A percentile compares a stretch with the other conserved stretches of the same genome.
Conservation (phyloP, 2,797 vertebrate genomes). For the Myotis daubentonii region DNA sequence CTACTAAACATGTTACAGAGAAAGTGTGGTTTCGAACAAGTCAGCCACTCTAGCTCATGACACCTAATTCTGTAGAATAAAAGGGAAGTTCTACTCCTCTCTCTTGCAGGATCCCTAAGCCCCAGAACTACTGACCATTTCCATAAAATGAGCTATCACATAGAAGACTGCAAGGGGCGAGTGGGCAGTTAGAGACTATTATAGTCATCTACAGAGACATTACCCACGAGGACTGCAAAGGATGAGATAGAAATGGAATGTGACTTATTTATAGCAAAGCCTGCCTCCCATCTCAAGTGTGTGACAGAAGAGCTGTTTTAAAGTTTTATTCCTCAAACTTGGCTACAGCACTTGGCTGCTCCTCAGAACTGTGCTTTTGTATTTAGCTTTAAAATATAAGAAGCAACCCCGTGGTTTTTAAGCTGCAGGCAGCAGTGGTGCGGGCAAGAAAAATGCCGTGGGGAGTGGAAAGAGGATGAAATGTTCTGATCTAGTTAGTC, state of each 20-base stretch:
- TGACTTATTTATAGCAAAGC: slow-evolving; percentile 79
- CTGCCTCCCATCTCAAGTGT: slow-evolving; percentile 77
- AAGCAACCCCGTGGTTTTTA: slow-evolving; percentile 67
- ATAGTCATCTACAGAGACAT: slow-evolving; percentile 53
- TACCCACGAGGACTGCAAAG: slow-evolving; percentile 64
- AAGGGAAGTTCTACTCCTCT: neutral
- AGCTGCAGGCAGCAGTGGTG: slow-evolving; percentile 63
- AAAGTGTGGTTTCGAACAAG: neutral
- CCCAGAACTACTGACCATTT: neutral
- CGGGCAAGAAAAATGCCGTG: slow-evolving; percentile 57
- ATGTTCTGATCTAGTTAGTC: slow-evolving; percentile 70
- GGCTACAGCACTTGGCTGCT: slow-evolving; percentile 71
- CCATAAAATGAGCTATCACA: slow-evolving; percentile 8
- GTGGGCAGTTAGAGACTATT: slow-evolving; percentile 67
- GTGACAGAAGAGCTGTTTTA: slow-evolving; percentile 81
- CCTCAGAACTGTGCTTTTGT: slow-evolving; percentile 76
- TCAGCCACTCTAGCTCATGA: neutral
- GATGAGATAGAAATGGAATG: slow-evolving; percentile 80
- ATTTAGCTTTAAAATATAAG: slow-evolving; percentile 71
- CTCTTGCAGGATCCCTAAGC: neutral
- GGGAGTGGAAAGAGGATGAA: slow-evolving; percentile 61
- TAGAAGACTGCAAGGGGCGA: slow-evolving; percentile 53
- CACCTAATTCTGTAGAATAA: neutral
- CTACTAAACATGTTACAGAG: neutral
- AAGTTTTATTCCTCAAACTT: slow-evolving; percentile 79